Evolutionary conservation across 2,113 vertebrate genomes (phyloP).

Genomic region (Oxyruncus cristatus): DNA sequence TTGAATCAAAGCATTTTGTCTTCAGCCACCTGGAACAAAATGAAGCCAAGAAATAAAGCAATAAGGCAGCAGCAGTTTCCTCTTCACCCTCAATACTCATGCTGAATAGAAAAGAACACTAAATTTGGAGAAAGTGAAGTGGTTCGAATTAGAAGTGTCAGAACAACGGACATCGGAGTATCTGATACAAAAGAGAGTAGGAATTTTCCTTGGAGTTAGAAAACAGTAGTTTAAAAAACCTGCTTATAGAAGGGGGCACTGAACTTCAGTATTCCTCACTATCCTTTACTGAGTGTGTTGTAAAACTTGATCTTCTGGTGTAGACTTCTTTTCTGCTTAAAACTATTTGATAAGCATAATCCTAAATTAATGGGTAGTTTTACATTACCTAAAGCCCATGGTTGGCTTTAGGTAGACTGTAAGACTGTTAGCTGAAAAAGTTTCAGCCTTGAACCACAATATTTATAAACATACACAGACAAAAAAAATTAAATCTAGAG

Average conservation of each 20-base stretch:
- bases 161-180: not conserved
- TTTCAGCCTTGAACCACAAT: not conserved
- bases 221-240: not conserved
- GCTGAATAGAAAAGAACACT: not conserved
- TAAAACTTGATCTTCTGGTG: not conserved
- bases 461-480: not conserved
- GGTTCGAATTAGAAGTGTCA: not conserved
- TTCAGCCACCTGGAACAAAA: not conserved
- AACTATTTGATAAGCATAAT: not conserved
- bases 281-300: not conserved
- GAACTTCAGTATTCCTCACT: not conserved
- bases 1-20: not conserved
- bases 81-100: not conserved
- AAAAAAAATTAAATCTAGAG: not conserved
- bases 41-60: not conserved
- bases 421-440: not conserved
- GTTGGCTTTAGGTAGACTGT: not conserved
- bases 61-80: not conserved
- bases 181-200: not conserved
- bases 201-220: not conserved
- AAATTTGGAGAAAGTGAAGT: not conserved
- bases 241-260: not conserved
- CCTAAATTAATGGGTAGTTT: not conserved
- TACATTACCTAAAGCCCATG: not conserved
- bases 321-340: not conserved